These are phyloP conservation scores for Rhinoptilus africanus DNA, from an alignment of 2,113 vertebrate species.

Conservation along the genomic window DNA sequence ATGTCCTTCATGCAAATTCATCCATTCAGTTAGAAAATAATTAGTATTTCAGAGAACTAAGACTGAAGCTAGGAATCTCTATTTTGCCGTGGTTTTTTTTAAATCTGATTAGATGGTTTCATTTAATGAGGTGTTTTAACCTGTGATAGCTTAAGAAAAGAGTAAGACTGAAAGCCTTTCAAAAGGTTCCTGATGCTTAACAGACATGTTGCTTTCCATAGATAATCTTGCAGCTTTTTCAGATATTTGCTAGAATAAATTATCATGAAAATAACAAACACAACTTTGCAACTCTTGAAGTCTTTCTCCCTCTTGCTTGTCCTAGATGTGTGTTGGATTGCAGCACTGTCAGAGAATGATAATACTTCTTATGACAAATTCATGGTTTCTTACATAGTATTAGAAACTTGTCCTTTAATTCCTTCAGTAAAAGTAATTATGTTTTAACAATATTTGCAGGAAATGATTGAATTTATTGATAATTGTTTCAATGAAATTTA, in stretches of 20 bases:
- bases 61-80: background rate
- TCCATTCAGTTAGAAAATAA: background rate
- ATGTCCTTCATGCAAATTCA: background rate
- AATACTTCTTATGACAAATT: background rate
- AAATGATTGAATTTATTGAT: background rate
- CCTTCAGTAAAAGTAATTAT: background rate
- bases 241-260: background rate
- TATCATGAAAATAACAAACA: background rate
- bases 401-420: background rate
- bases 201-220: background rate
- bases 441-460: background rate
- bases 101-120: background rate
- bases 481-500: background rate
- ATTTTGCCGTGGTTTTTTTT: background rate
- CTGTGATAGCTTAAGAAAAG: background rate
- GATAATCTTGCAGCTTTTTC: background rate
- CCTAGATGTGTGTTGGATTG: background rate
- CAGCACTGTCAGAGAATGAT: background rate
- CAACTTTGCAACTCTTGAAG: background rate
- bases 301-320: background rate
- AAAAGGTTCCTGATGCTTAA: background rate
- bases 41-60: background rate
- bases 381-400: background rate
- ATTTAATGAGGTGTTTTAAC: background rate
- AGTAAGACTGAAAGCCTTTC: background rate